Evolutionary conservation across 2,888 invertebrate genomes (phyloP), one percentile per base, ranked within the genome.

Genomic region (Pristionchus arcanus): DNA sequence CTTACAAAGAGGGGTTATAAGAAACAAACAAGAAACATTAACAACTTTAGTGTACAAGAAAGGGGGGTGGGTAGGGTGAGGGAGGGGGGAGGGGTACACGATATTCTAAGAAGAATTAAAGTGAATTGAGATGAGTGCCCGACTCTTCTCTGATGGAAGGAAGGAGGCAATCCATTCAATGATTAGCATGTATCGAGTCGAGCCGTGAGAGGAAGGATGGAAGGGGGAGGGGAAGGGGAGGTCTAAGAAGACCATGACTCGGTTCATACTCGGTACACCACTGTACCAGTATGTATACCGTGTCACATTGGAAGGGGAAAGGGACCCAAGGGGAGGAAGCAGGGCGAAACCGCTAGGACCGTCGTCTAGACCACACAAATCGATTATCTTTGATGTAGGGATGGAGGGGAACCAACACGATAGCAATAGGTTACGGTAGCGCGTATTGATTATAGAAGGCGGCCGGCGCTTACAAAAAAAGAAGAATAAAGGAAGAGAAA

Each of bases 351-450:
- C 55, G 31, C 28, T n/a, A 53, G 31, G 55, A 55, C 83, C 55
- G 83, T 53, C 53, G 83, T 83, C 83, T 83, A 77, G 77, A 77
- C 77, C 77, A 77, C 77, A 77, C 77, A 77, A 77, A 77, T 77
- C 77, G 77, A 77, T 31, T 77, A 77, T 77, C 77, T 77, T 77
- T 77, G 77, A 77, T 77, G 37, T 77, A 42, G 37, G 42, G 77
- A 68, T 15, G 28, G 68, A 21, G 37, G 21, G 77, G 42, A 77
- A 77, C 13, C 42, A 77, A 77, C 42, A 77, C 77, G 77, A 77
- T 77, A 77, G 42, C 42, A 77, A 71, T 71, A 77, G 77, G 21
- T 42, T 77, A 77, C 77, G 77, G 77, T 77, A 42, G 77, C 37
- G 25, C 37, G 25, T 42, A 77, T 77, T 25, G 77, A 77, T 77